Conservation (phyloP, 2,113 vertebrate species). For the Catharus minimus region DNA sequence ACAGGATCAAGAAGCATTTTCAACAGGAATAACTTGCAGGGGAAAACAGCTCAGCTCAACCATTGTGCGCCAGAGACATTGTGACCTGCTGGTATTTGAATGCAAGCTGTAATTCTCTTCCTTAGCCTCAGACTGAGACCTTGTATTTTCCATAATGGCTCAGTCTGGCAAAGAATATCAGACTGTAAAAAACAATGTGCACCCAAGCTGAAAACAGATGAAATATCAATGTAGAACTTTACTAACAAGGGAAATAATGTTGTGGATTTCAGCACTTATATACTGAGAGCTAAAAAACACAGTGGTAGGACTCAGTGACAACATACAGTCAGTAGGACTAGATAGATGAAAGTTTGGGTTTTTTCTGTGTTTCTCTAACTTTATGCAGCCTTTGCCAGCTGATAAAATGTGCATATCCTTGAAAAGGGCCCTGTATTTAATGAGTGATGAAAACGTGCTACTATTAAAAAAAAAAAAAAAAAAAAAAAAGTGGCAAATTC, state of each 20-base stretch:
- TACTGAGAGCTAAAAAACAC: background rate
- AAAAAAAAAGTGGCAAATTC: background rate
- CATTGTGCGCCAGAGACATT: background rate
- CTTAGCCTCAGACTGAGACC: background rate
- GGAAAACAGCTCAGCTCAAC: background rate
- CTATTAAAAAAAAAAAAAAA: background rate
- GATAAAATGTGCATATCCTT: background rate
- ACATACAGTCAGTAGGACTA: background rate
- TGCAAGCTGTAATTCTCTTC: background rate
- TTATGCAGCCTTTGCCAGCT: background rate
- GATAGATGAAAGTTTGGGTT: background rate
- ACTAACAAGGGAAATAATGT: background rate
- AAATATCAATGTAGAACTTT: background rate
- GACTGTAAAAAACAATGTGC: background rate
- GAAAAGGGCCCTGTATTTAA: background rate
- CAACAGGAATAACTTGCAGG: background rate
- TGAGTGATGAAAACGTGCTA: background rate
- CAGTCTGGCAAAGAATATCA: background rate
- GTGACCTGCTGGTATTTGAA: conserved; percentile 24
- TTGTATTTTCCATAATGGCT: background rate
- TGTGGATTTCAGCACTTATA: background rate
- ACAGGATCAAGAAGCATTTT: background rate
- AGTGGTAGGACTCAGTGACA: background rate
- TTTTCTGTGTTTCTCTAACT: background rate
- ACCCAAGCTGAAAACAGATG: background rate